Conservation (phyloP, 2,113 vertebrate species). For the Hippolais icterina region DNA sequence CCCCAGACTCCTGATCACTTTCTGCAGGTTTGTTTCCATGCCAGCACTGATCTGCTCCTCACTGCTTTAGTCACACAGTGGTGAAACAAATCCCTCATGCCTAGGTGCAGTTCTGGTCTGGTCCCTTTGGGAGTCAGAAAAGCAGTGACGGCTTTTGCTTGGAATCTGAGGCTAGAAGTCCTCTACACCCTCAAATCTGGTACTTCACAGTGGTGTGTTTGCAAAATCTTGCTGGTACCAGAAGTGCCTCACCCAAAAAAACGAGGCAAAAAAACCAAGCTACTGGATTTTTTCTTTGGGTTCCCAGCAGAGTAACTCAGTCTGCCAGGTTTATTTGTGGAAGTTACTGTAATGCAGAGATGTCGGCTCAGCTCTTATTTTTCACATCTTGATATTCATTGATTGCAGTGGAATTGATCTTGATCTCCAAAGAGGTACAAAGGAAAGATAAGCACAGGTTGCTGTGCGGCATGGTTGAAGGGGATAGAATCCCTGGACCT, state of each 20-base stretch:
- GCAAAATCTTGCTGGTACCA: not conserved
- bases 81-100: not conserved
- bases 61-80: fast-evolving
- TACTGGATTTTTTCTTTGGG: not conserved
- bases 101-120: not conserved
- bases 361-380: not conserved
- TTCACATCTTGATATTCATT: not conserved
- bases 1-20: not conserved
- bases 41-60: not conserved
- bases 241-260: not conserved
- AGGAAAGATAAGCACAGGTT: not conserved
- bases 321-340: not conserved
- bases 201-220: not conserved
- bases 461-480: not conserved
- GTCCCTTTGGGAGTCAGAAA: not conserved
- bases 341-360: not conserved
- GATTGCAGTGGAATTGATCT: not conserved
- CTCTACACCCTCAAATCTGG: not conserved
- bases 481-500: not conserved
- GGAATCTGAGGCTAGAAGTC: not conserved
- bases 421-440: not conserved
- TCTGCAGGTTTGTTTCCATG: not conserved
- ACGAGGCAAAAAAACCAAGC: not conserved
- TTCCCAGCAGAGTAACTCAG: not conserved
- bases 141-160: not conserved